Evolutionary conservation across 2,888 invertebrate species (phyloP), one percentile per base, ranked within the genome.

Genomic region (Halictus quadricinctus): DNA sequence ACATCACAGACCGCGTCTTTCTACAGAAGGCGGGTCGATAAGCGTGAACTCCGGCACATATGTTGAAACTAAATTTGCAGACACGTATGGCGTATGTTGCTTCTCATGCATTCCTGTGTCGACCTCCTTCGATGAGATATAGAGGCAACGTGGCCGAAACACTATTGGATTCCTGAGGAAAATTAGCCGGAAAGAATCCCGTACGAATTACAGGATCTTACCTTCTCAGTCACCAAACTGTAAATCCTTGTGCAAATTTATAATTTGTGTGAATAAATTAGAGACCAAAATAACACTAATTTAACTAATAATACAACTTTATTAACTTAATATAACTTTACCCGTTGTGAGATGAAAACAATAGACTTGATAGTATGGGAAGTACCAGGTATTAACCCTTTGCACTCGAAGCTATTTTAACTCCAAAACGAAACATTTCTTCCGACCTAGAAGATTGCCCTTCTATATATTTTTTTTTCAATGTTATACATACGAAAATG

Each of bases 11-110:
- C 78, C 70, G 80, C 70, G 83, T 84, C 84, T 79, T 83, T 84
- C 85, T 84, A 80, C 86, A 81, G 83, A 90, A 88, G 87, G 84
- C 76, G 81, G 91, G 90, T 92, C 92, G 92, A 92, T 91, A 90
- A 89, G 87, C 88, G 89, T 89, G 85, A 88, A 91, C 88, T 81
- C 86, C 80, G 69, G 84, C 86, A 79, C 89, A 89, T 82, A 87
- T 83, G 88, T 81, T 84, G 79, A 54, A 87, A 87, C 87, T 84
- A 88, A 90, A 90, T 89, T 89, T 78, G 60, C 81, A 73, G 75
- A 88, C 84, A 82, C 72, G 73, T 74, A 72, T 81, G 41, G 64
- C 50, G 72, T 43, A 66, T 70, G 84, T 86, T 87, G 81, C 64
- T 85, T 82, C 81, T 82, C 72, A 80, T 78, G 81, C 74, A 43